phyloP scores from a whole-genome alignment of 53 echinoderm and acorn worm species.

The Stichopus horrens region DNA sequence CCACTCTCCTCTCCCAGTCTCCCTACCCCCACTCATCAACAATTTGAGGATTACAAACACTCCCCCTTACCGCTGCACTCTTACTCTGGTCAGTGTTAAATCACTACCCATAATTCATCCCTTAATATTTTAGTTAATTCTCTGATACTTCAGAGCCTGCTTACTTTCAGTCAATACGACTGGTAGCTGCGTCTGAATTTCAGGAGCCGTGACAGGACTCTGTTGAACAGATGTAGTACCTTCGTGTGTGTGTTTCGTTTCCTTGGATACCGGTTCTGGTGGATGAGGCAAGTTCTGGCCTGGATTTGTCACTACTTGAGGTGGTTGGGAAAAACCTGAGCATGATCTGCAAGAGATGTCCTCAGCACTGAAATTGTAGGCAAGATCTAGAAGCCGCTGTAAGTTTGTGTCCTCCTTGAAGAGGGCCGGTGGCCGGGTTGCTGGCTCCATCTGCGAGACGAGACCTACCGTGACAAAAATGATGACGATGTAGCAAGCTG shows the following conservation, averaged over 20 bases:
- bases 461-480: constrained; percentile 66
- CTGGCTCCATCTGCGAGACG: constrained; percentile 77
- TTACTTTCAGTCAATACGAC: neutral
- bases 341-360: constrained; percentile 78
- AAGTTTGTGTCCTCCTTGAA: constrained; percentile 83
- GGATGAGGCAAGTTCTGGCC: neutral
- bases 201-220: neutral
- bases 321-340: constrained; percentile 66
- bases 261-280: neutral
- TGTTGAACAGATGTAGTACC: neutral
- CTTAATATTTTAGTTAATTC: too few relatives aligned
- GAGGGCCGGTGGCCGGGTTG: constrained; percentile 80
- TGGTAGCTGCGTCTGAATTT: neutral
- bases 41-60: too few relatives aligned
- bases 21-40: too few relatives aligned
- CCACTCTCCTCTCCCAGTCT: too few relatives aligned
- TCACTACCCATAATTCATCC: too few relatives aligned
- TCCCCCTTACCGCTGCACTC: too few relatives aligned
- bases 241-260: neutral
- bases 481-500: constrained; percentile 60
- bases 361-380: constrained; percentile 89
- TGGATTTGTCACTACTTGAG: constrained; percentile 7
- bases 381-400: constrained; percentile 86
- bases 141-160: too few relatives aligned
- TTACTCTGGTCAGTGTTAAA: too few relatives aligned